Percentiles rank a stretch among this genome's conserved stretches.
phyloP scores from a whole-genome alignment of 2,113 vertebrate genomes.

The Carollia perspicillata region DNA sequence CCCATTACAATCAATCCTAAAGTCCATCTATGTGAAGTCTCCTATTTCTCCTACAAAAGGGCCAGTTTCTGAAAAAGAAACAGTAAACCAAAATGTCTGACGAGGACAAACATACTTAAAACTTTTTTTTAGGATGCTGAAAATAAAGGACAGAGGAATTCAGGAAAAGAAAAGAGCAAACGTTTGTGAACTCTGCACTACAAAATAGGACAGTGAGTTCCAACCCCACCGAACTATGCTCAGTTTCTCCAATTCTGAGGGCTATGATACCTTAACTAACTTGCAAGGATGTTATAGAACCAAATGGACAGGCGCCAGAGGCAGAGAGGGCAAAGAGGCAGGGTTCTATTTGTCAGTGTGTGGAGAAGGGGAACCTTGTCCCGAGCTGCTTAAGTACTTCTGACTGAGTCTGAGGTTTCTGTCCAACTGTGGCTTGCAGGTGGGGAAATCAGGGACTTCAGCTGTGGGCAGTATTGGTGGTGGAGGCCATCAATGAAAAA shows the following conservation, averaged over 20 bases:
- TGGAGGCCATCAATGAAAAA: not conserved
- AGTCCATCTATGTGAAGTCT: not conserved
- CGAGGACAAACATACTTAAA: not conserved
- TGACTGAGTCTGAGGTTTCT: not conserved
- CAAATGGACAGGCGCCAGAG: not conserved
- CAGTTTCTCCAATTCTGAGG: not conserved
- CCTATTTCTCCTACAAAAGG: not conserved
- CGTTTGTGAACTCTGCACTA: not conserved
- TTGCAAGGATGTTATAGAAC: not conserved
- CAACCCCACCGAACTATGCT: not conserved
- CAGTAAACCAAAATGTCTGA: not conserved
- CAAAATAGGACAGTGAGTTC: not conserved
- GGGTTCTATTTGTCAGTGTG: accelerated
- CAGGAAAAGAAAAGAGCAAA: not conserved
- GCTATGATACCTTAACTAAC: not conserved
- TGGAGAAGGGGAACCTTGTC: not conserved
- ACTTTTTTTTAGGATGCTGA: not conserved
- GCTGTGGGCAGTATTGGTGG: not conserved
- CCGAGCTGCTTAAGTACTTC: not conserved
- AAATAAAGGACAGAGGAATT: slow-evolving; percentile 1
- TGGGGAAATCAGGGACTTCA: not conserved
- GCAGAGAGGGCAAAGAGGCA: accelerated
- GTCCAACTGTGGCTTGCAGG: not conserved
- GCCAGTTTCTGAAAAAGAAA: slow-evolving; percentile 16
- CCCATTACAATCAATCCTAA: not conserved